Conservation (phyloP, 2,113 vertebrate genomes). For the Sigmodon hispidus region DNA sequence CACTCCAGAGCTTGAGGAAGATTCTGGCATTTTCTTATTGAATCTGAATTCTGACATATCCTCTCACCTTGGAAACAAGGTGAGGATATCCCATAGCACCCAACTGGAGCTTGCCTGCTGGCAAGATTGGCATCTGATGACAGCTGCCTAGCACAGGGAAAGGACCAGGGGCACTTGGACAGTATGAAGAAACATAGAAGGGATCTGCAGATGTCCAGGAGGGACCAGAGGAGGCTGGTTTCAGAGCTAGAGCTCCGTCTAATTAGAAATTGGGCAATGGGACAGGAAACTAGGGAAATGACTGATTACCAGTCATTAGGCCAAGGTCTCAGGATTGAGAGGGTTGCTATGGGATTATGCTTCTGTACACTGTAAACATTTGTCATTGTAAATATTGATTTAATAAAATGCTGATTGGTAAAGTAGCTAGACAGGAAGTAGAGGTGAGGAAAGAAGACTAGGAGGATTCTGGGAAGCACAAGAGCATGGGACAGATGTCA, state of each 20-base stretch:
- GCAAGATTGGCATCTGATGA: background rate
- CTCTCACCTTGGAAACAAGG: background rate
- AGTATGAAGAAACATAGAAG: background rate
- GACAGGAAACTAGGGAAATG: background rate
- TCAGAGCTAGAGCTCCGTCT: background rate
- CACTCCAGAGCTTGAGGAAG: conserved; percentile 17
- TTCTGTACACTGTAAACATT: too few relatives aligned
- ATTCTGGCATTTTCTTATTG: conserved; percentile 40
- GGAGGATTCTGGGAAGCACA: too few relatives aligned
- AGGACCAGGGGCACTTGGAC: rapidly evolving
- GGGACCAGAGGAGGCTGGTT: background rate
- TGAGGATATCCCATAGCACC: background rate
- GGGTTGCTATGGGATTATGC: too few relatives aligned
- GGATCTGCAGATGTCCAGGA: background rate
- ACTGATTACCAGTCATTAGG: background rate
- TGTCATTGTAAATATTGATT: too few relatives aligned
- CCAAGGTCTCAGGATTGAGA: background rate
- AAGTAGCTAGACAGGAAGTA: too few relatives aligned
- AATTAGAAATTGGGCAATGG: background rate
- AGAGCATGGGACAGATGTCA: too few relatives aligned
- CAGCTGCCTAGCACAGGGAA: background rate
- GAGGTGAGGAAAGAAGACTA: too few relatives aligned
- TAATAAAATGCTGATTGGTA: too few relatives aligned
- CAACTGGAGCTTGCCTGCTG: background rate
- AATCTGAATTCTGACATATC: background rate